Evolutionary conservation across 2,888 invertebrate genomes (phyloP), one percentile per base, ranked within the genome.

Genomic region (Agrochola litura): DNA sequence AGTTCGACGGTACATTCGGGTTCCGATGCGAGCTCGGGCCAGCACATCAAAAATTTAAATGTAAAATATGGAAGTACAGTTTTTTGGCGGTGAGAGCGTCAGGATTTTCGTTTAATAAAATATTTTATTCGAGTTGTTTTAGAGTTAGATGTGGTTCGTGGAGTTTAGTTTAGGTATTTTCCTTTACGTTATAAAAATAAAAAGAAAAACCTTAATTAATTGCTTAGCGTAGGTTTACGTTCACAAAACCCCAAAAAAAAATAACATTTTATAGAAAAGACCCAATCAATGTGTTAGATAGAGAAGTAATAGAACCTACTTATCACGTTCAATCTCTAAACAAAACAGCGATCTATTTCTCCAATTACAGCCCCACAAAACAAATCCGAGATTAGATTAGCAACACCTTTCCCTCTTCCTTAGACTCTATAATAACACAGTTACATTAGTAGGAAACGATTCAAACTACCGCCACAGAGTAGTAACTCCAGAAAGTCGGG

Each of bases 11-110:
- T 65, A 78, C 43, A 41, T 60, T 46, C 19, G 10, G 37, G 54
- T 65, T n/a, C 54, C 69, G 30, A 83, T 69, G 73, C 37, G 73
- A 77, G 43, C 74, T 65, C 37, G 66, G 61, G 54, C 49, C 60
- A 72, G 12, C 49, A 76, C 66, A 83, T 83, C 58, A 83, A 86
- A 86, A 66, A 83, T 77, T 86, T 76, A 76, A 86, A 77, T 72
- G 67, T 60, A 63, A 79, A 82, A 70, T 85, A 75, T 82, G 86
- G 70, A 25, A 46, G 73, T 69, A 9, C 73, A 76, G 73, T 69
- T 83, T 76, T 82, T 76, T 74, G 70, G 67, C n/a, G 56, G 64
- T 67, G 63, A 77, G 60, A 41, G 56, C 60, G 54, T 69, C 63
- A 74, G 67, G 46, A 83, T 46, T 85, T 75, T 67, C 25, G 30